Percentiles rank a stretch among this genome's conserved stretches.
These are phyloP conservation scores for Geotrupes spiniger DNA, from an alignment of 2,888 invertebrate species.

Conservation along the genomic window DNA sequence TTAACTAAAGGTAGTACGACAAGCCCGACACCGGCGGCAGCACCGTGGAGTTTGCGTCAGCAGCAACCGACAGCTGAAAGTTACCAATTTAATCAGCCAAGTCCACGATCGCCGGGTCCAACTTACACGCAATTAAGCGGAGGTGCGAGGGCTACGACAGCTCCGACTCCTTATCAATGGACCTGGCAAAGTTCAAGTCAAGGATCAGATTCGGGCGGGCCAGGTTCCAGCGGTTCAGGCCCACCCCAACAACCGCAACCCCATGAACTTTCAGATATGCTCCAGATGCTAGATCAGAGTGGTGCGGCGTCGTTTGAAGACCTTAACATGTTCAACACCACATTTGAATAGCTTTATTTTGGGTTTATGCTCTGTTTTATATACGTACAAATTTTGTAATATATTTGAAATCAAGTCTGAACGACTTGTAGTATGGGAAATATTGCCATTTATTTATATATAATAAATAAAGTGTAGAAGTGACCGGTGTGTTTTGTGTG, in stretches of 20 bases:
- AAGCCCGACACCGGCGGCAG: conserved; percentile 69
- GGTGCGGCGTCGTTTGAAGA: conserved; percentile 84
- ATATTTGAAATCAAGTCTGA: conserved; percentile 25
- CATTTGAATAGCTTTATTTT: conserved; percentile 58
- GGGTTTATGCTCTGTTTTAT: conserved; percentile 15
- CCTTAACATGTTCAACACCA: conserved; percentile 85
- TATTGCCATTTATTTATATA: conserved; percentile 31
- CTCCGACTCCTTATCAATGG: conserved; percentile 46
- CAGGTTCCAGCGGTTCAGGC: conserved; percentile 53
- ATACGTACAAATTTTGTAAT: conserved; percentile 35
- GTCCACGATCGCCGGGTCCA: conserved; percentile 83
- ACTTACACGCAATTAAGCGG: conserved; percentile 78
- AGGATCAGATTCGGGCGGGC: conserved; percentile 49
- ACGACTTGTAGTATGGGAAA: conserved; percentile 22
- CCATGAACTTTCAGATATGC: conserved; percentile 86
- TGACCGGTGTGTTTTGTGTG: conserved; percentile 21
- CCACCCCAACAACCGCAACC: conserved; percentile 68
- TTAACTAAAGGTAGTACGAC: conserved; percentile 67
- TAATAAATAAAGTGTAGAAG: conserved; percentile 25
- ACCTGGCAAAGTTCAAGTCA: conserved; percentile 49
- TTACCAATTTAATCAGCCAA: conserved; percentile 64
- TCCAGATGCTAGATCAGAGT: conserved; percentile 87
- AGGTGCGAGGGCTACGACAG: conserved; percentile 49
- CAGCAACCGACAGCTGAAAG: conserved; percentile 65
- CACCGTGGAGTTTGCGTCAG: conserved; percentile 64